phyloP scores from a whole-genome alignment of 2,888 invertebrate genomes.

The Diachrysia chrysitis region DNA sequence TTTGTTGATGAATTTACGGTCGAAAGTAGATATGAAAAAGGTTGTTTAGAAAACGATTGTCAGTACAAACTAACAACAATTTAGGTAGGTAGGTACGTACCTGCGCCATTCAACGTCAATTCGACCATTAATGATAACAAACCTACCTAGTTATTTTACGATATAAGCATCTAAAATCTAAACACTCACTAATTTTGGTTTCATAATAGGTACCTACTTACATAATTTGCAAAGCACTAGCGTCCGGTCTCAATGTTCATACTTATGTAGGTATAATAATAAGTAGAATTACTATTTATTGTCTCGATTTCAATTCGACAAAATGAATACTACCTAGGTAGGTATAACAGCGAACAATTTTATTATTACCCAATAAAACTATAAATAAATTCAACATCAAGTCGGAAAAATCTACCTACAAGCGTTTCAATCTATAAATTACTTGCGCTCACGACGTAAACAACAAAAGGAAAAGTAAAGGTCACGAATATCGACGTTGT shows the following conservation, averaged over 20 bases:
- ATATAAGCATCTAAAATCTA: slow-evolving; percentile 16
- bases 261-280: too few relatives aligned
- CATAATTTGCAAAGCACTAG: background rate
- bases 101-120: background rate
- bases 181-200: slow-evolving; percentile 7
- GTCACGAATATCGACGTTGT: slow-evolving; percentile 36
- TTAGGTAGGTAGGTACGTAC: background rate
- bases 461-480: slow-evolving; percentile 54
- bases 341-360: slow-evolving; percentile 1
- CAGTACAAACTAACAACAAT: background rate
- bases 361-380: too few relatives aligned
- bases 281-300: too few relatives aligned
- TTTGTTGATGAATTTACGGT: background rate
- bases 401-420: slow-evolving; percentile 13
- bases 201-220: too few relatives aligned
- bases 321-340: background rate
- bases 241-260: slow-evolving; percentile 1
- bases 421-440: slow-evolving; percentile 17
- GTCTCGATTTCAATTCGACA: slow-evolving; percentile 8
- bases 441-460: slow-evolving; percentile 27
- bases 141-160: background rate
- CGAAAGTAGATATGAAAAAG: background rate
- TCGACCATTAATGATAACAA: slow-evolving; percentile 1
- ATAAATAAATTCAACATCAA: slow-evolving; percentile 5
- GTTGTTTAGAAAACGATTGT: too few relatives aligned